These are phyloP conservation scores for Diplosoma virens DNA, from an alignment of 23 tunicate genomes.

Conservation along the genomic window DNA sequence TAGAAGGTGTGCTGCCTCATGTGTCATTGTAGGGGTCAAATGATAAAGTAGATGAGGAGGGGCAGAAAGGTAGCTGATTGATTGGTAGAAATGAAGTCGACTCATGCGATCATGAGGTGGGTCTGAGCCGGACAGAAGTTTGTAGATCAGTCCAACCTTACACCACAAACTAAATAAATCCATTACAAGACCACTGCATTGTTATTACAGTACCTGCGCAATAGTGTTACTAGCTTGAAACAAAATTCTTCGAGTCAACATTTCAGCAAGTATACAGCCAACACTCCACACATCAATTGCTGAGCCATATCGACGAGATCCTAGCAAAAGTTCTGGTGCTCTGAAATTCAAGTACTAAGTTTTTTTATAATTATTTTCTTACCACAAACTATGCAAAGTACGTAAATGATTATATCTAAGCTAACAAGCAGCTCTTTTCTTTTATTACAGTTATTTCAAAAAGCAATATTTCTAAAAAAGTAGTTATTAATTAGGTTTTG, in stretches of 20 bases:
- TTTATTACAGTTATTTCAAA: too few relatives aligned
- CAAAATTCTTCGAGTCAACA: constrained; percentile 60
- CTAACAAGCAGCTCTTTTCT: too few relatives aligned
- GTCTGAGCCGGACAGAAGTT: constrained; percentile 34
- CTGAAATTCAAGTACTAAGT: too few relatives aligned
- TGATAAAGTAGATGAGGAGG: constrained; percentile 54
- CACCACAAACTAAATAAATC: not conserved
- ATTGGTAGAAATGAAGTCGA: constrained; percentile 32
- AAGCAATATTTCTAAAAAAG: too few relatives aligned
- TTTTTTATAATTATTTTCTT: too few relatives aligned
- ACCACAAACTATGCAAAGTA: too few relatives aligned
- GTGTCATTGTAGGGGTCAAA: constrained; percentile 70
- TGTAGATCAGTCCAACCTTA: constrained; percentile 69
- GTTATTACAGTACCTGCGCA: constrained; percentile 45
- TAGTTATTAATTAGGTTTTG: too few relatives aligned
- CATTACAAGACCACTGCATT: not conserved
- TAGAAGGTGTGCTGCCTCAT: constrained; percentile 69
- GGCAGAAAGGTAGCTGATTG: constrained; percentile 19
- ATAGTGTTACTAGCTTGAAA: constrained; percentile 83
- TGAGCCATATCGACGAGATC: constrained; percentile 59
- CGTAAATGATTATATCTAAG: too few relatives aligned
- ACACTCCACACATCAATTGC: constrained; percentile 94
- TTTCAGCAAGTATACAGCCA: constrained; percentile 92
- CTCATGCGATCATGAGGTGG: constrained; percentile 24
- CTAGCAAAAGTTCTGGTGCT: constrained; percentile 85